Conservation (phyloP, 1,140 invertebrate genomes). For the Eurosta solidaginis region DNA sequence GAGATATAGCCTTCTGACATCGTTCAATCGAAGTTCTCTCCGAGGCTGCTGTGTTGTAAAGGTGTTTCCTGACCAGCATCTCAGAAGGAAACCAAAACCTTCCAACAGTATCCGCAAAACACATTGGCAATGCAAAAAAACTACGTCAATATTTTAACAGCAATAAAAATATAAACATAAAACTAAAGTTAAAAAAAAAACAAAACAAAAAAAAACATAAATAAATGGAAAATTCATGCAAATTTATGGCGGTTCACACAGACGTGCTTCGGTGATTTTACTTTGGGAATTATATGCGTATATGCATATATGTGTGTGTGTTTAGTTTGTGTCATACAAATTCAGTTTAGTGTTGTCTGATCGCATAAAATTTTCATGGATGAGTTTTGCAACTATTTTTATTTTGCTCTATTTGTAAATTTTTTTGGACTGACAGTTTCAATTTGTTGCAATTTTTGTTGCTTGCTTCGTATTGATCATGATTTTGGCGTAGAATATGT, state of each 20-base stretch:
- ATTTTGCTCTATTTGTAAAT: neutral
- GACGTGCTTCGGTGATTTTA: too few relatives aligned
- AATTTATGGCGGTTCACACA: slow-evolving; percentile 2
- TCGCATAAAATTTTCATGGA: neutral
- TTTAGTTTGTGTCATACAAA: neutral
- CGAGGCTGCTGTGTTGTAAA: too few relatives aligned
- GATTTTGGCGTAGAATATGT: too few relatives aligned
- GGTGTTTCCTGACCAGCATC: too few relatives aligned
- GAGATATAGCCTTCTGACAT: too few relatives aligned
- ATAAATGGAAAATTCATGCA: neutral
- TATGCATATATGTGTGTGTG: neutral
- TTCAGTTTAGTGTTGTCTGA: neutral
- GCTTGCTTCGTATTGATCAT: neutral
- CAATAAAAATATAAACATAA: too few relatives aligned
- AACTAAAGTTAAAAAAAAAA: neutral
- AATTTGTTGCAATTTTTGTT: neutral
- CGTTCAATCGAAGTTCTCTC: too few relatives aligned
- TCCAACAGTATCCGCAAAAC: too few relatives aligned
- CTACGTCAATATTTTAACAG: too few relatives aligned
- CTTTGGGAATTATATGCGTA: neutral
- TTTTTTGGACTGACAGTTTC: neutral
- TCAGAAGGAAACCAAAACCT: too few relatives aligned
- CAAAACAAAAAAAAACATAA: neutral
- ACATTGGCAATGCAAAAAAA: too few relatives aligned
- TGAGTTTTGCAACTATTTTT: neutral